A percentile compares a stretch with the other conserved stretches of the same genome.
These are phyloP conservation scores for Carposina sasakii DNA, from an alignment of 1,140 invertebrate species.

Conservation along the genomic window DNA sequence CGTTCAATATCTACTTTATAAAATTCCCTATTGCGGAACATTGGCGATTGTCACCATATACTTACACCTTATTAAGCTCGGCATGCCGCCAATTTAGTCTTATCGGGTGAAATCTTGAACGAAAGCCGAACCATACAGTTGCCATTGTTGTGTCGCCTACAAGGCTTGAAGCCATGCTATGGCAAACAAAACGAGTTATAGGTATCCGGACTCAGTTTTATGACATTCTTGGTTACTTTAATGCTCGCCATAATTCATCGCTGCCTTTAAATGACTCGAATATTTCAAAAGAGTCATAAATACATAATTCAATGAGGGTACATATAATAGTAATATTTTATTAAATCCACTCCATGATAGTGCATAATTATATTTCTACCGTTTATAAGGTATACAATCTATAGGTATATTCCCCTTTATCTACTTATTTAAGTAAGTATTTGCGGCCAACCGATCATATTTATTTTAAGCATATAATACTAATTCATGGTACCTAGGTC, in stretches of 20 bases:
- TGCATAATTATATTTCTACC: too few relatives aligned
- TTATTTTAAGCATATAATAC: too few relatives aligned
- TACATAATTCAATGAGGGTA: too few relatives aligned
- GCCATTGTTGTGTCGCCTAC: slow-evolving; percentile 48
- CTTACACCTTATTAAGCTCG: slow-evolving; percentile 38
- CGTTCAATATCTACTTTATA: too few relatives aligned
- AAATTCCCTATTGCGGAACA: neutral
- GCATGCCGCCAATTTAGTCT: slow-evolving; percentile 41
- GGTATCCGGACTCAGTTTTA: slow-evolving; percentile 37
- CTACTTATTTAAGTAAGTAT: too few relatives aligned
- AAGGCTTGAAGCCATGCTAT: slow-evolving; percentile 23
- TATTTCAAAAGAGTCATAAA: too few relatives aligned
- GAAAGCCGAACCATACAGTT: slow-evolving; percentile 20
- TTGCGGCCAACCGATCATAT: too few relatives aligned
- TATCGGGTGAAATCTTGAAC: slow-evolving; percentile 47
- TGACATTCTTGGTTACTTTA: slow-evolving; percentile 37
- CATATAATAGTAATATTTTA: too few relatives aligned
- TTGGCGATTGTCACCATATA: slow-evolving; percentile 28
- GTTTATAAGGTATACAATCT: too few relatives aligned
- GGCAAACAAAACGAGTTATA: slow-evolving; percentile 37
- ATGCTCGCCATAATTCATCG: slow-evolving; percentile 16
- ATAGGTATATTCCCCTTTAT: too few relatives aligned
- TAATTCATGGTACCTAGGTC: too few relatives aligned
- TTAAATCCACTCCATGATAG: too few relatives aligned
- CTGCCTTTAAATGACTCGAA: slow-evolving; percentile 8